Base-by-base conservation (phyloP, 2,888 invertebrate species). In the Amiota minor region DNA sequence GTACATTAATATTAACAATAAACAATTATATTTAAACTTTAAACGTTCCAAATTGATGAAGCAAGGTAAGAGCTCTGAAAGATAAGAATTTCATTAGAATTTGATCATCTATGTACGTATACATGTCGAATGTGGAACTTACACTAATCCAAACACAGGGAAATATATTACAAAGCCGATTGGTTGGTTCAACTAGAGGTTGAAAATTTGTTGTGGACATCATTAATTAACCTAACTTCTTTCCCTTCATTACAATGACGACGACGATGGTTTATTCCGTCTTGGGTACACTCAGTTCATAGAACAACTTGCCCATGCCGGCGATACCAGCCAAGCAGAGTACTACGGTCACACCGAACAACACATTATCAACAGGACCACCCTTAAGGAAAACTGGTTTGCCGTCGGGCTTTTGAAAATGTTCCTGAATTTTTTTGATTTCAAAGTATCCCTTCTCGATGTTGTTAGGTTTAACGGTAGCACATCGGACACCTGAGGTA, bases 321-420 rank as follows among this genome's bases (percentile, higher is more conserved):
- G 86, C 89, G 9, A 90, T 9, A 9, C 90, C 91, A 50, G 89
- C 76, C 10, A 86, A 46, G 50, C 87, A 82, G 0, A 91, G 77
- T 0, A 84, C 81, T 46, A 89, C 77, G 1, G 91, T 91, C 1
- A 87, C 12, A 16, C 88, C 86, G 79, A 89, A 91, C 1, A 92
- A 78, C 0, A 91, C 68, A 75, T 88, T 90, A 79, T 92, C 92
- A 35, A 82, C 72, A 1, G 81, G 18, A 8, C 92, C 92, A 2
- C 89, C 91, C 81, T 92, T 92, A 14, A 92, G 82, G 79, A 90
- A 91, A 1, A 92, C 88, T 2, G 91, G 92, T 23, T 89, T 85
- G 8, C 90, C 91, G 83, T 92, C 91, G 4, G 86, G 79, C 68
- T 87, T 84, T 78, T 90, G 90, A 77, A 87, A 90, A 46, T 80